Base-by-base conservation (phyloP, 2,113 vertebrate genomes). In the Salvator merianae region DNA sequence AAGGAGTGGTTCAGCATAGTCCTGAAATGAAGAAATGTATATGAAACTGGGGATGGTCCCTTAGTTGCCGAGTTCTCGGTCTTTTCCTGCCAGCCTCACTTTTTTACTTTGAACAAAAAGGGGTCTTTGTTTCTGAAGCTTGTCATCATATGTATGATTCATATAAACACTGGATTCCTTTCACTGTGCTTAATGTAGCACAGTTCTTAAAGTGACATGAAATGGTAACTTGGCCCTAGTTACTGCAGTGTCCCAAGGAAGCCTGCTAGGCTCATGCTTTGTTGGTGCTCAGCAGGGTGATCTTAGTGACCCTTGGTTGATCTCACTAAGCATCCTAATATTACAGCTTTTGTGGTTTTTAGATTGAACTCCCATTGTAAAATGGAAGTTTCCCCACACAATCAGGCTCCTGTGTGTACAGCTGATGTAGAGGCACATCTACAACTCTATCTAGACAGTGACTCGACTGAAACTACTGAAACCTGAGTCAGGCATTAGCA, bases 21-120 rank as follows among this genome's bases (percentile, higher is more conserved):
- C 86, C 81, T 70, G 47, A 73, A 72, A 34, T 63, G 86, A 76
- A 30, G 85, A 71, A 36, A 84, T 59, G 9, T 22, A 82, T 59
- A 84, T 79, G 24, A 80, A 62, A 20, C 34, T 47, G 73, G 71
- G 76, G 0, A 24, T 36, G 53, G 34, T 76, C 53, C 53, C 32
- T 12, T 28, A 66, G 2, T 47, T 79, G 62, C 26, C 62, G 40
- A 16, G 32, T 1, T 16, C n/a, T 80, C 40, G 7, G 40, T 50
- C 30, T 34, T 70, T 26, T 80, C 65, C 28, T 30, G 77, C 28
- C 62, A 66, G 28, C 38, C 20, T 4, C 28, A 66, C 7, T n/a
- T 73, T 79, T 47, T 79, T 28, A 13, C n/a, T 77, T 3, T 22
- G 65, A 5, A 71, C 47, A 68, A 53, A 69, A 9, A 24, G 72